Evolutionary conservation across 2,113 vertebrate species (phyloP).

Genomic region (Malurus elegans): DNA sequence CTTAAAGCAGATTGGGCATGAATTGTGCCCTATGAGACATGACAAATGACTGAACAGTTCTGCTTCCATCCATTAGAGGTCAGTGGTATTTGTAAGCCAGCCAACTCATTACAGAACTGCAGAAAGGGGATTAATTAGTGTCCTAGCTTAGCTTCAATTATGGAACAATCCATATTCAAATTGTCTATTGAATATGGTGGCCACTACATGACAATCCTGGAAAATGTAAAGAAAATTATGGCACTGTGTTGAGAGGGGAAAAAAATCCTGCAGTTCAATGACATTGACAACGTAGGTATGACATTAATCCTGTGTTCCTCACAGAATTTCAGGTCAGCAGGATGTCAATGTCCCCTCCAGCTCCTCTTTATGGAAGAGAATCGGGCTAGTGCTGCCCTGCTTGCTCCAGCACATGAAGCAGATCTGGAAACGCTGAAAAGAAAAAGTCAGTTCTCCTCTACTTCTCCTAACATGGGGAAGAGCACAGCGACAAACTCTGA

Average conservation of each 20-base stretch:
- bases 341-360: neutral
- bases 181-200: neutral
- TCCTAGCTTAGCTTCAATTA: constrained; percentile 41
- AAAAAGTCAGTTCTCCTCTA: neutral
- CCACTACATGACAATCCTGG: neutral
- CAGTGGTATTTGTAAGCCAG: constrained; percentile 56
- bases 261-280: neutral
- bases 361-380: neutral
- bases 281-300: neutral
- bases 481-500: neutral
- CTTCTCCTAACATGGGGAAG: accelerated
- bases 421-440: neutral
- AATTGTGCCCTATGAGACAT: constrained; percentile 28
- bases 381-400: neutral
- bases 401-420: neutral
- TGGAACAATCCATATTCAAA: constrained; percentile 52
- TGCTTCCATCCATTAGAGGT: constrained; percentile 60
- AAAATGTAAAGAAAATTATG: neutral
- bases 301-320: neutral
- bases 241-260: neutral
- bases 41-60: constrained; percentile 52
- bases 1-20: neutral
- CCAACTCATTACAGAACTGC: constrained; percentile 55
- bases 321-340: neutral
- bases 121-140: constrained; percentile 57